phyloP scores from a whole-genome alignment of 2,888 invertebrate genomes.

The Euclidia mi region DNA sequence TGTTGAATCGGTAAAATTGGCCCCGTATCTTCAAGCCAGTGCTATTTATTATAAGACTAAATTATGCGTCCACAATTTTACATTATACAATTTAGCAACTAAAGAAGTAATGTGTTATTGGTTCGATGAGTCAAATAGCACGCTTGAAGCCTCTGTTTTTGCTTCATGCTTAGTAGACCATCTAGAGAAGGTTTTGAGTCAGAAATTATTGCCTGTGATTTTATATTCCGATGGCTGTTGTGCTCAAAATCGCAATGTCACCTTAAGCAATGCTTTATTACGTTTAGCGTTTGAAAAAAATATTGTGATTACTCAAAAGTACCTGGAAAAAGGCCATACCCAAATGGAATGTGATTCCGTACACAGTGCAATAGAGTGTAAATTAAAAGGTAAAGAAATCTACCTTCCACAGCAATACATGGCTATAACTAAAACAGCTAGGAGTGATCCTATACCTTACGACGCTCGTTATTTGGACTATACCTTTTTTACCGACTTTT shows the following conservation, averaged over 20 bases:
- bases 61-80: conserved; percentile 54
- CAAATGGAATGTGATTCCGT: conserved; percentile 38
- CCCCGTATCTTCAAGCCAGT: conserved; percentile 51
- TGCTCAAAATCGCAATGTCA: conserved; percentile 46
- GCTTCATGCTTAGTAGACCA: conserved; percentile 36
- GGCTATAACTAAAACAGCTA: conserved; percentile 37
- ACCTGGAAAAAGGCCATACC: conserved; percentile 35
- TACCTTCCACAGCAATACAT: conserved; percentile 40
- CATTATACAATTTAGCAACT: conserved; percentile 12
- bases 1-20: conserved; percentile 52
- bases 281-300: conserved; percentile 45
- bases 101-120: conserved; percentile 39
- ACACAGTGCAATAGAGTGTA: conserved; percentile 30
- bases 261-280: conserved; percentile 44
- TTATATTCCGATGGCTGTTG: conserved; percentile 49
- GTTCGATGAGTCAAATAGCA: conserved; percentile 44
- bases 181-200: conserved; percentile 27
- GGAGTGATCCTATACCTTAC: conserved; percentile 25
- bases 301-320: conserved; percentile 33
- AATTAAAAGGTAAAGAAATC: conserved; percentile 40
- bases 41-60: conserved; percentile 57
- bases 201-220: conserved; percentile 45
- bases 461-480: conserved; percentile 27
- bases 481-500: conserved; percentile 42
- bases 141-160: conserved; percentile 41